Conservation (phyloP, 2,797 vertebrate species). For the Peromyscus attwateri region DNA sequence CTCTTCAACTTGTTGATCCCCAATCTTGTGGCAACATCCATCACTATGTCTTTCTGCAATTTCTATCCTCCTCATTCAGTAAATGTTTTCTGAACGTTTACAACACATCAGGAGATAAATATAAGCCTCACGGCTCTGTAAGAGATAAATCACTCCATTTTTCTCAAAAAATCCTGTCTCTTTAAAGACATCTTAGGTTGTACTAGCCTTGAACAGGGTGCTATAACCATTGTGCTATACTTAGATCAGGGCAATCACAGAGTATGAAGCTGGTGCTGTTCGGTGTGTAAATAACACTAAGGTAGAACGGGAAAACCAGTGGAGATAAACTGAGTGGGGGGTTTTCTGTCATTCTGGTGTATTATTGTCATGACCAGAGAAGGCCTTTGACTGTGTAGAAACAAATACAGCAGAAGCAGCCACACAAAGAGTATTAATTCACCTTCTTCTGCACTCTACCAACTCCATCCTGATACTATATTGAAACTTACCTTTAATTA, state of each 20-base stretch:
- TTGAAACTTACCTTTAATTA: conserved; percentile 47
- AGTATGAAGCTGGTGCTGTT: background rate
- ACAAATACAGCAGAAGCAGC: background rate
- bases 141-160: background rate
- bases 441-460: background rate
- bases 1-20: background rate
- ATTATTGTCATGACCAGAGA: background rate
- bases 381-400: background rate
- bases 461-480: background rate
- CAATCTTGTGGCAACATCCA: background rate
- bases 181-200: background rate
- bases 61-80: background rate
- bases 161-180: background rate
- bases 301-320: background rate
- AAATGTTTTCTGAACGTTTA: background rate
- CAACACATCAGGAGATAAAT: background rate
- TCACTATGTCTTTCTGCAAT: background rate
- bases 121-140: background rate
- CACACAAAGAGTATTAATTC: background rate
- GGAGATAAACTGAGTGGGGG: background rate
- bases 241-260: background rate
- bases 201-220: background rate
- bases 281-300: background rate
- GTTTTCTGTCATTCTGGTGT: background rate
- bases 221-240: background rate